Base-by-base conservation (phyloP, 2,113 vertebrate genomes). In the Rousettus leschenaultii region DNA sequence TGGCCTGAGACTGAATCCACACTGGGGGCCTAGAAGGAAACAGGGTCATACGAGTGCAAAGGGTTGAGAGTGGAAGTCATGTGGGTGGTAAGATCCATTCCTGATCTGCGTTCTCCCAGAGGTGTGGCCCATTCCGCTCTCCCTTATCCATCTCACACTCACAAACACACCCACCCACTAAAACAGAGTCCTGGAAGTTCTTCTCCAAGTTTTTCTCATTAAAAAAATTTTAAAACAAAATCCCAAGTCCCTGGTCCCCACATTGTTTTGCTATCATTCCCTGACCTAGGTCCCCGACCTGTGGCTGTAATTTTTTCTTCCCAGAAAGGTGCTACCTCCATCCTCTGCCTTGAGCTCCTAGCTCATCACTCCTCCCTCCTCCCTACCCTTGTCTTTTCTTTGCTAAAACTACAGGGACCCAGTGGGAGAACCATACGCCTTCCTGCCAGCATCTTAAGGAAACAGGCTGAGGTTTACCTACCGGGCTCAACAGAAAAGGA, bases 401-500 rank as follows among this genome's bases (percentile, higher is more conserved):
- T 75, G 38, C 75, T 65, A 65, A 38, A 85, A 78, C 19, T 51
- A 10, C 12, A 79, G 48, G 53, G 43, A 33, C 35, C 24, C 7
- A 2, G 43, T 68, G 55, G 19, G 55, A 93, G 35, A 45, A 51
- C 9, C 40, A 82, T 28, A 59, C 19, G 63, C 21, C 57, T 51
- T 86, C 22, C 28, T 66, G 43, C 90, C 48, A 73, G 26, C 71
- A 53, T 63, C 53, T 70, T 79, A 38, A 94, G 74, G 63, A 92
- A 51, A 83, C 28, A 45, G 71, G 95, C 90, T 83, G 48, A 93
- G 65, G 63, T 83, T 95, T 87, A 80, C 71, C 83, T 94, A 16
- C 3, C 0, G n/a, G 79, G 59, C 94, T 90, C 95, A 95, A 91
- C 71, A 97, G 78, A 95, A 97, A 87, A 88, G 82, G 89, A 90